Conservation (phyloP, 2,888 invertebrate species). For the Tipula confusa region DNA sequence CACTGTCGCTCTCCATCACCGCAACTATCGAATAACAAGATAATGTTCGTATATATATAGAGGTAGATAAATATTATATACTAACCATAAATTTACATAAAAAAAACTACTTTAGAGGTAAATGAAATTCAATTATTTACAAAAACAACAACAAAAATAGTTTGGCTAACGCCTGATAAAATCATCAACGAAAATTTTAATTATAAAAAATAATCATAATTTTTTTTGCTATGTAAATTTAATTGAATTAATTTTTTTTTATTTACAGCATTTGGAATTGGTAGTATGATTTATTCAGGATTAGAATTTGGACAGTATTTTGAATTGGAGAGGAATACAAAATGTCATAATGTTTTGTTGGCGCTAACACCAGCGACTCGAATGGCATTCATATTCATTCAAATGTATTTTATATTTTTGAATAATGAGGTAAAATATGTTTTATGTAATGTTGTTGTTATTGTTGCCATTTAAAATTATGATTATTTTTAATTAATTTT, state of each 20-base stretch:
- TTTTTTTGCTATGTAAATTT: too few relatives aligned
- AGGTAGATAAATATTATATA: too few relatives aligned
- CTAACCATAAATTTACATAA: too few relatives aligned
- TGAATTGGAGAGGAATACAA: conserved; percentile 82
- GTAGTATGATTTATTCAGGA: conserved; percentile 95
- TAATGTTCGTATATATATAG: too few relatives aligned
- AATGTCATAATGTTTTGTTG: conserved; percentile 85
- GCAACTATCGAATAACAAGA: too few relatives aligned
- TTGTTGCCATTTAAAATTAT: neutral
- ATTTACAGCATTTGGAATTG: conserved; percentile 85
- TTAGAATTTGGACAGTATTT: conserved; percentile 93
- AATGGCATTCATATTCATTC: conserved; percentile 94
- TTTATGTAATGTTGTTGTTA: conserved; percentile 5
- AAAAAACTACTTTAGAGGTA: neutral
- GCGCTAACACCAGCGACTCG: conserved; percentile 87
- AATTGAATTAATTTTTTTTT: too few relatives aligned
- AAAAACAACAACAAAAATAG: neutral
- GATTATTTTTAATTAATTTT: neutral
- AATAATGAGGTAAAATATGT: conserved; percentile 79
- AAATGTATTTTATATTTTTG: conserved; percentile 97
- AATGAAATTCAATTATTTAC: neutral
- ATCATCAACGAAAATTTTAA: neutral
- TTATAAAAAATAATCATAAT: neutral
- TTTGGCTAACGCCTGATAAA: neutral
- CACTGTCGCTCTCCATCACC: neutral